Evolutionary conservation across 2,113 vertebrate genomes (phyloP).

Genomic region (Alaudala cheleensis): DNA sequence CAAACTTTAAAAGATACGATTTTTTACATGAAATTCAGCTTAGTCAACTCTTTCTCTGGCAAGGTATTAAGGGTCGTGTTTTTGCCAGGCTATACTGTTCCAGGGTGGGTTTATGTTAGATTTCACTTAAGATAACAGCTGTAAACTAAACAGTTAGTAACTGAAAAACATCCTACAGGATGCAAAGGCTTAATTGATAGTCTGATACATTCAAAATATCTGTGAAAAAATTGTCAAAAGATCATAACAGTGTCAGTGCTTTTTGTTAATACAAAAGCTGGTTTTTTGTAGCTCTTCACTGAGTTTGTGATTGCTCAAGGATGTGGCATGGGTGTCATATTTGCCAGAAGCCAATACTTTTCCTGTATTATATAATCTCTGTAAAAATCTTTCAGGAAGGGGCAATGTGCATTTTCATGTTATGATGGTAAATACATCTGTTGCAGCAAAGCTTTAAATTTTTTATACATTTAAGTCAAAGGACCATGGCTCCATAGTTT

Average conservation of each 20-base stretch:
- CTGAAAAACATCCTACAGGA: background rate
- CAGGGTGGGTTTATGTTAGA: background rate
- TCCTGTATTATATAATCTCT: background rate
- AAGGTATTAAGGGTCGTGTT: background rate
- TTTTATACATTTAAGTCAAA: background rate
- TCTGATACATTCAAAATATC: background rate
- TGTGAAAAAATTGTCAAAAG: background rate
- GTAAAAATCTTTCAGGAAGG: background rate
- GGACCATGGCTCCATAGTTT: background rate
- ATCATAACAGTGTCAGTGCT: accelerated
- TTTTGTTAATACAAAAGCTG: background rate
- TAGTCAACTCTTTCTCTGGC: background rate
- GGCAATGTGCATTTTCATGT: background rate
- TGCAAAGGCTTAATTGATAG: background rate
- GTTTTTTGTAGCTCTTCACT: background rate
- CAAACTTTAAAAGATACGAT: background rate
- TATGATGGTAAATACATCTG: background rate
- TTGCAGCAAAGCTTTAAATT: background rate
- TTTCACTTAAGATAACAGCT: background rate
- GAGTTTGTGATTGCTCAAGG: background rate
- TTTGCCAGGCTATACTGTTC: background rate
- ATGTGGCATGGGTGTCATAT: background rate
- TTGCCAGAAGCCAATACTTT: background rate
- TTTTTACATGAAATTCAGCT: background rate
- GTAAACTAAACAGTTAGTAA: background rate